These are phyloP conservation scores for Clytia hemisphaerica DNA, from an alignment of 30 jellyfish, hydroid and myxozoan species.

Conservation along the genomic window DNA sequence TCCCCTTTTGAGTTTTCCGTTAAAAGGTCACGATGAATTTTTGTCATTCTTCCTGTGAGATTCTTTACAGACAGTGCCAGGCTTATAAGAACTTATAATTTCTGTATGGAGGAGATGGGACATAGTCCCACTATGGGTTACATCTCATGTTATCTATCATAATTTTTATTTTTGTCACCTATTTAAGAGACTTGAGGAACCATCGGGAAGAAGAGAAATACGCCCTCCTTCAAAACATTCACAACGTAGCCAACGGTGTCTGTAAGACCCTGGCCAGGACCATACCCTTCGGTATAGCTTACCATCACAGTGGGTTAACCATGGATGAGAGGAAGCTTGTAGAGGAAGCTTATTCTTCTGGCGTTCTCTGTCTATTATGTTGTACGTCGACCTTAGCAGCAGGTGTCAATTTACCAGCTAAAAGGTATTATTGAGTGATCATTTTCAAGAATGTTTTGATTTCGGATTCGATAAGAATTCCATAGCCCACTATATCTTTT, in stretches of 20 bases:
- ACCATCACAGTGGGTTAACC: slow-evolving; percentile 95
- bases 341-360: slow-evolving; percentile 91
- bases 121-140: too few species aligned
- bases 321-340: slow-evolving; percentile 87
- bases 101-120: too few species aligned
- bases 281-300: slow-evolving; percentile 86
- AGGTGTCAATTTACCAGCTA: slow-evolving; percentile 98
- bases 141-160: too few species aligned
- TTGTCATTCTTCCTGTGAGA: too few species aligned
- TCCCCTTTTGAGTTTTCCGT: too few species aligned
- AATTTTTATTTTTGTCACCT: not conserved
- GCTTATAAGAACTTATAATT: too few species aligned
- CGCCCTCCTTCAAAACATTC: slow-evolving; percentile 43
- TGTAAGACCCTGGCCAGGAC: slow-evolving; percentile 64
- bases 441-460: too few species aligned
- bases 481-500: too few species aligned
- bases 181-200: slow-evolving; percentile 34
- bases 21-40: too few species aligned
- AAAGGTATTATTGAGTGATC: slow-evolving; percentile 38
- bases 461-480: too few species aligned
- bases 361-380: slow-evolving; percentile 74
- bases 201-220: slow-evolving; percentile 36
- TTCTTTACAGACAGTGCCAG: too few species aligned
- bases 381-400: slow-evolving; percentile 99
- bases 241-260: slow-evolving; percentile 50